Conservation (phyloP, 2,888 invertebrate genomes). For the Drosophila affinis region DNA sequence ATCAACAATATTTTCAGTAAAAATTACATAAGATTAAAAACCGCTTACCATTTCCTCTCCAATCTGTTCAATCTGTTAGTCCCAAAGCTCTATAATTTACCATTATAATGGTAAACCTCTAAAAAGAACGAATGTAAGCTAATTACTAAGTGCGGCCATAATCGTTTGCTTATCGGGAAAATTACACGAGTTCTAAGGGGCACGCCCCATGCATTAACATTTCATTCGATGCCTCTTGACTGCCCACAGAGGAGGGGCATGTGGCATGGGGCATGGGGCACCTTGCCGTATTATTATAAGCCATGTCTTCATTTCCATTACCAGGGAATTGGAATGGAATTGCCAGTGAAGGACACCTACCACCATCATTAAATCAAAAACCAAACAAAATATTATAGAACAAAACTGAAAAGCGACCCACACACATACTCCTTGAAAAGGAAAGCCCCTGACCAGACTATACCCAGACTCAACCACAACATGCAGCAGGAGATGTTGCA, state of each 20-base stretch:
- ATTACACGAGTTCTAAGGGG: slow-evolving; percentile 5
- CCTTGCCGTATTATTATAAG: slow-evolving; percentile 52
- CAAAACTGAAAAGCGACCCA: slow-evolving; percentile 37
- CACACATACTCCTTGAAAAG: slow-evolving; percentile 1
- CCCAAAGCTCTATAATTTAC: background rate
- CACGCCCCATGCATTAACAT: slow-evolving; percentile 29
- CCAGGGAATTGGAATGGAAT: slow-evolving; percentile 15
- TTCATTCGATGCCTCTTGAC: slow-evolving; percentile 23
- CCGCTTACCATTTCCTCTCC: background rate
- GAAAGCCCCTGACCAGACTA: slow-evolving; percentile 32
- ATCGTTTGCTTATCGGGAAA: slow-evolving; percentile 30
- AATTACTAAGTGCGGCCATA: slow-evolving; percentile 20
- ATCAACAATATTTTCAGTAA: background rate
- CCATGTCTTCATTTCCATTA: slow-evolving; percentile 55
- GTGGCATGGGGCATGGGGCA: background rate
- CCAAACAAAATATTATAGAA: slow-evolving; percentile 58
- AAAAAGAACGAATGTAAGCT: background rate
- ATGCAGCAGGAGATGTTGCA: slow-evolving; percentile 35
- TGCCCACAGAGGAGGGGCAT: background rate
- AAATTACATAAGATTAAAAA: background rate
- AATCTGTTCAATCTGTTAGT: background rate
- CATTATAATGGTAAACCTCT: background rate
- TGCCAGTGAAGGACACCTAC: slow-evolving; percentile 15
- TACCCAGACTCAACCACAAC: slow-evolving; percentile 35
- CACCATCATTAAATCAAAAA: slow-evolving; percentile 70